Base-by-base conservation (phyloP, 2,888 invertebrate species). In the Drosophila percnosoma region DNA sequence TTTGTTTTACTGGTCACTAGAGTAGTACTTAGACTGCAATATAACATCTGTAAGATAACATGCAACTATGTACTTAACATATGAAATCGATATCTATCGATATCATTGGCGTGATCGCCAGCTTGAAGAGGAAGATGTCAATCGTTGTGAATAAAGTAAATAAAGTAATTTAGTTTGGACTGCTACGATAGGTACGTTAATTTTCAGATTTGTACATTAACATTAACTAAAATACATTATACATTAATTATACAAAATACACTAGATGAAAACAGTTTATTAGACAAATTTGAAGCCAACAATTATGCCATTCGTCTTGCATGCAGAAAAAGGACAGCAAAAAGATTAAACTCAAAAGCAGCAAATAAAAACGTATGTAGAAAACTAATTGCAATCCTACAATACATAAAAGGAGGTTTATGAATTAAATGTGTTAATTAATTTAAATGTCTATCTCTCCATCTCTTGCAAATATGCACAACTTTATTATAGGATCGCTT, bases 401-500 rank as follows among this genome's bases (percentile, higher is more conserved):
- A 45, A 8, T 4, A 15, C 15, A 15, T 15, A 15, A 45, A 15
- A 8, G 2, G 15, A 45, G 7, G 21, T 15, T 45, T 24, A 24
- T 24, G 24, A 45, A 45, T 24, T 24, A 45, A 24, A 15, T 24
- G 45, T 49, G 27, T 10, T 18, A 18, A 49, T 27, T 27, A 11
- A 18, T 51, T 18, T 11, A 51, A n/a, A 29, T 29, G 6, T 21
- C 4, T 24, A n/a, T 45, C 21, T 8, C 42, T 24, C 21, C 33
- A 18, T 45, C 33, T 34, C 6, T 33, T 27, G 13, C n/a, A 29
- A 27, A 49, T n/a, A 52, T 52, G 21, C 63, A 15, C 31, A 62
- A 18, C 49, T 66, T 64, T 78, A 73, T 68, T 55, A 80, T 21
- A 21, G 49, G 6, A 31, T 18, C 31, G 61, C 10, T 38, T 65